phyloP scores from a whole-genome alignment of 2,113 vertebrate genomes.

The Gnathonemus echidnorhynchus region DNA sequence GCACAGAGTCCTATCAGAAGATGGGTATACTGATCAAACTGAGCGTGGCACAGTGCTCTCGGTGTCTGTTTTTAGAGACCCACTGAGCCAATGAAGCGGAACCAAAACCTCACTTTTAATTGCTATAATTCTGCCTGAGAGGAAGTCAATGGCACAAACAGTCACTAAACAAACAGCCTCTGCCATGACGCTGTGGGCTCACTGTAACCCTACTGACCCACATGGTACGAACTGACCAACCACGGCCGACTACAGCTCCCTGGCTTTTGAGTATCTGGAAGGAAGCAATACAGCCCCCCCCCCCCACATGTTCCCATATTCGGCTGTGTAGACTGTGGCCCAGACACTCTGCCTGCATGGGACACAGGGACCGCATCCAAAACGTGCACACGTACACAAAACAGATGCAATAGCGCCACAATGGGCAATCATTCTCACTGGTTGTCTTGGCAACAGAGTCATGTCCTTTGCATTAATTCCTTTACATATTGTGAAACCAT shows the following conservation, averaged over 20 bases:
- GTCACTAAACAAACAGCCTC: background rate
- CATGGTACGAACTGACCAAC: background rate
- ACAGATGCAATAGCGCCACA: background rate
- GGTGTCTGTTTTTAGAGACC: background rate
- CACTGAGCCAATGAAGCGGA: background rate
- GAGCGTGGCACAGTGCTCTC: background rate
- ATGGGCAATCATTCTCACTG: background rate
- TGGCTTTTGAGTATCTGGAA: background rate
- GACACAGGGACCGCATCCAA: background rate
- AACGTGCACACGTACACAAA: background rate
- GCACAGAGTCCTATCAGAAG: background rate
- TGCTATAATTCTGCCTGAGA: background rate
- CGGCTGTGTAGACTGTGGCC: background rate
- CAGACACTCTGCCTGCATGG: background rate
- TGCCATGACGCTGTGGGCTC: background rate
- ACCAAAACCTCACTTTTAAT: background rate
- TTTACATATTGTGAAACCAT: background rate
- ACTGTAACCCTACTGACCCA: background rate
- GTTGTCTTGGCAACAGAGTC: constrained; percentile 5
- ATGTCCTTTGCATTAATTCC: background rate
- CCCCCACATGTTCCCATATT: background rate
- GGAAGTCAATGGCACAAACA: background rate
- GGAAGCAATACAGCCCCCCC: background rate
- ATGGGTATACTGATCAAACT: background rate
- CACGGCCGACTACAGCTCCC: background rate